Evolutionary conservation across 2,113 vertebrate species (phyloP).

Genomic region (Amphilophus citrinellus): DNA sequence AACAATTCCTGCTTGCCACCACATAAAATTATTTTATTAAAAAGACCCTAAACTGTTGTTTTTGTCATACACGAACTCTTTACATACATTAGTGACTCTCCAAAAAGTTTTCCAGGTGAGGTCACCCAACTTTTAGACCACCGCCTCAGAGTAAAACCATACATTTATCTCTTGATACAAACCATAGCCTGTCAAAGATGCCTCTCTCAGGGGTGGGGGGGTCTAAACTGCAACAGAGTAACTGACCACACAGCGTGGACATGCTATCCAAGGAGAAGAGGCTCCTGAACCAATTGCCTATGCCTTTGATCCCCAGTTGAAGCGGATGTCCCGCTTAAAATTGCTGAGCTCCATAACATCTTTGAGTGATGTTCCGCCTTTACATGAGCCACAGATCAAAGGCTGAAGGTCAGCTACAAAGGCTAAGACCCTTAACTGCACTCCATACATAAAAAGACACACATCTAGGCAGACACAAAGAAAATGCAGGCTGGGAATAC

Average conservation of each 20-base stretch:
- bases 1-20: slow-evolving; percentile 27
- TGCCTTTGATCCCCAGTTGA: slow-evolving; percentile 53
- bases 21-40: background rate
- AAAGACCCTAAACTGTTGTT: background rate
- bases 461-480: slow-evolving; percentile 10
- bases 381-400: slow-evolving; percentile 60
- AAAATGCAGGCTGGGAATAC: slow-evolving; percentile 23
- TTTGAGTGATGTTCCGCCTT: slow-evolving; percentile 54
- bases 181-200: slow-evolving; percentile 41
- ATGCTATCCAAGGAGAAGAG: slow-evolving; percentile 34
- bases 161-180: slow-evolving; percentile 35
- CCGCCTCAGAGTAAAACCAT: slow-evolving; percentile 13
- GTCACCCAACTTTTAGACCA: background rate
- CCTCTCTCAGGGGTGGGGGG: background rate
- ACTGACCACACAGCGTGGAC: slow-evolving; percentile 57
- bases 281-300: slow-evolving; percentile 53
- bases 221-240: slow-evolving; percentile 19
- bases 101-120: slow-evolving; percentile 5
- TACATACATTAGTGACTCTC: background rate
- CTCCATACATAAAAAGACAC: slow-evolving; percentile 24
- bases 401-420: slow-evolving; percentile 57
- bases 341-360: slow-evolving; percentile 50
- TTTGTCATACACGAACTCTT: background rate
- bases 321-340: slow-evolving; percentile 58
- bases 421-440: slow-evolving; percentile 30